phyloP scores from a whole-genome alignment of 2,113 vertebrate genomes.

The Butorides virescens region DNA sequence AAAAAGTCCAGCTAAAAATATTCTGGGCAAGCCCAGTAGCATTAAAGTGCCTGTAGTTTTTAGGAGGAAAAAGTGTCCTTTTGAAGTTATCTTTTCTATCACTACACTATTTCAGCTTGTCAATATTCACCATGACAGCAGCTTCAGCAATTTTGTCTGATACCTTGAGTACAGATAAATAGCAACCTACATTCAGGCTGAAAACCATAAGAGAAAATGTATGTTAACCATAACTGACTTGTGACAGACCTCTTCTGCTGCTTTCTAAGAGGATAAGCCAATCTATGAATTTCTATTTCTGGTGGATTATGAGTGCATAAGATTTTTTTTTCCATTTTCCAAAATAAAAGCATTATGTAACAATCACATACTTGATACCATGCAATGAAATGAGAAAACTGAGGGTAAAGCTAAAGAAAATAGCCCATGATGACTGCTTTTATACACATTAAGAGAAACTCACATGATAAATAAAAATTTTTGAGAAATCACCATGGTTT shows the following conservation, averaged over 20 bases:
- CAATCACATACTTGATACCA: not conserved
- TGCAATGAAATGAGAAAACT: not conserved
- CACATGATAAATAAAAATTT: not conserved
- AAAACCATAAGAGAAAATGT: constrained; percentile 49
- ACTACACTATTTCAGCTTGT: constrained; percentile 43
- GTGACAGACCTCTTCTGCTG: constrained; percentile 32
- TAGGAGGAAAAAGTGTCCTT: not conserved
- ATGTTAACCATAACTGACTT: constrained; percentile 63
- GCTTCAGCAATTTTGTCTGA: constrained; percentile 34
- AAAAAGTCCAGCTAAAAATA: not conserved
- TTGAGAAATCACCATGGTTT: not conserved
- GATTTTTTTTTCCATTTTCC: not conserved
- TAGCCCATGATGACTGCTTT: not conserved
- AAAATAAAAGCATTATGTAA: not conserved
- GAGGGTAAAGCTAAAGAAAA: not conserved
- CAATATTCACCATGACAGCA: constrained; percentile 34
- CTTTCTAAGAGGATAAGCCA: constrained; percentile 49
- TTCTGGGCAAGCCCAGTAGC: not conserved
- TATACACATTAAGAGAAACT: not conserved
- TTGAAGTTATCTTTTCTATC: not conserved
- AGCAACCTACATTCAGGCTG: constrained; percentile 38
- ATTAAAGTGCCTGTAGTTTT: not conserved
- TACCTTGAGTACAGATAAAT: constrained; percentile 50
- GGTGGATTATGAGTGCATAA: not conserved
- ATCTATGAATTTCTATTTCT: constrained; percentile 24